Percentiles rank a stretch among this genome's conserved stretches.
Evolutionary conservation across 2,888 invertebrate genomes (phyloP).

Genomic region (Agonopterix alstromeriana): DNA sequence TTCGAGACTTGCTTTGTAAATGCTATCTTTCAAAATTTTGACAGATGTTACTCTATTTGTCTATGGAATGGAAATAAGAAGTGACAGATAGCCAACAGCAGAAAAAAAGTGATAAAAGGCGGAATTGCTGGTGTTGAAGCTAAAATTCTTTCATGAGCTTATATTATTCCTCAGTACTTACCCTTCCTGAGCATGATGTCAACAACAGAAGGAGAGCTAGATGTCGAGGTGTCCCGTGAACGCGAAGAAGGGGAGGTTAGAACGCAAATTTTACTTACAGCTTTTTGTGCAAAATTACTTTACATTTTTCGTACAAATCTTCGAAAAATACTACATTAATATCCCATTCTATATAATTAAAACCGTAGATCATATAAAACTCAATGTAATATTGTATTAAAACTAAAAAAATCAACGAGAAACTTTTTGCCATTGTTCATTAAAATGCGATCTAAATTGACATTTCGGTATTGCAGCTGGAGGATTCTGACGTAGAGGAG

Average conservation of each 20-base stretch:
- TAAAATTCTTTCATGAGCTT: constrained; percentile 46
- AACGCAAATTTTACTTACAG: constrained; percentile 32
- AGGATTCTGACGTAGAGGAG: constrained; percentile 70
- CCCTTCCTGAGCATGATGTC: constrained; percentile 57
- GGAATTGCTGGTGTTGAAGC: constrained; percentile 40
- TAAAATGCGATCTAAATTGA: constrained; percentile 7
- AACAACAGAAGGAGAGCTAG: constrained; percentile 78
- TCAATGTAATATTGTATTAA: background rate
- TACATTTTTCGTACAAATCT: background rate
- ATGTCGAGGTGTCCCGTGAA: constrained; percentile 77
- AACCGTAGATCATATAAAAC: background rate
- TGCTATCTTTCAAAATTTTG: too few relatives aligned
- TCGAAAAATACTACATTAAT: background rate
- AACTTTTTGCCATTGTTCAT: background rate
- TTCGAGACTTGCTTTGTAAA: too few relatives aligned
- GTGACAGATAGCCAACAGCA: background rate
- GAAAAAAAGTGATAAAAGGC: constrained; percentile 24
- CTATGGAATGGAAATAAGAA: background rate
- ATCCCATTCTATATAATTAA: background rate
- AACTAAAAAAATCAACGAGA: background rate
- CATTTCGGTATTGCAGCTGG: constrained; percentile 38
- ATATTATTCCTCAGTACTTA: constrained; percentile 25
- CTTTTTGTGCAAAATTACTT: constrained; percentile 7
- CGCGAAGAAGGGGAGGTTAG: constrained; percentile 82
- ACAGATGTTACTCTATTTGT: too few relatives aligned